Percentiles rank a stretch among this genome's conserved stretches.
These are phyloP conservation scores for Nematostella vectensis DNA, from an alignment of 92 coral and sea anemone genomes.

Conservation along the genomic window DNA sequence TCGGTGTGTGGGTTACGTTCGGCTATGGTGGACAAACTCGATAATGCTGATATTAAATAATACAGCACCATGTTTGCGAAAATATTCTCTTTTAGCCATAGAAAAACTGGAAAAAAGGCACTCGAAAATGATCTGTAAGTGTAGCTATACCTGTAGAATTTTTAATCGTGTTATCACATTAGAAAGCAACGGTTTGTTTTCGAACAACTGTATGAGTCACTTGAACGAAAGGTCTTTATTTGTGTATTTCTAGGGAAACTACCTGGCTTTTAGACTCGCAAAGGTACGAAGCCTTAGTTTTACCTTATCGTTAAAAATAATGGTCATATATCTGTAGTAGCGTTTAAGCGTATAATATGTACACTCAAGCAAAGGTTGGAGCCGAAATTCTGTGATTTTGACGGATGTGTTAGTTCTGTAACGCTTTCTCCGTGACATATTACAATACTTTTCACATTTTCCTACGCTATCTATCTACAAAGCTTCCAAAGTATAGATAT, in stretches of 20 bases:
- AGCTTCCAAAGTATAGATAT: too few species aligned
- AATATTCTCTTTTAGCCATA: constrained; percentile 77
- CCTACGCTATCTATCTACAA: too few species aligned
- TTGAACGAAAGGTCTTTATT: too few species aligned
- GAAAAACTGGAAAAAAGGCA: constrained; percentile 64
- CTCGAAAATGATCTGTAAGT: constrained; percentile 53
- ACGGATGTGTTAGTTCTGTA: too few species aligned
- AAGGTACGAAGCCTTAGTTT: not conserved
- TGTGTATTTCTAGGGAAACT: not conserved
- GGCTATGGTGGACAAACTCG: constrained; percentile 21
- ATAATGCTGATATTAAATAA: constrained; percentile 13
- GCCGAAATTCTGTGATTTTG: too few species aligned
- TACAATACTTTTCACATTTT: not conserved
- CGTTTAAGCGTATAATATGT: too few species aligned
- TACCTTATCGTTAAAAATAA: too few species aligned
- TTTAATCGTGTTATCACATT: constrained; percentile 2
- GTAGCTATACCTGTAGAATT: not conserved
- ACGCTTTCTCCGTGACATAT: not conserved
- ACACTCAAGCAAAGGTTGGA: too few species aligned
- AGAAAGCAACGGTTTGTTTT: too few species aligned
- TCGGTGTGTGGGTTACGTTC: constrained; percentile 15
- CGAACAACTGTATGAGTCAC: too few species aligned
- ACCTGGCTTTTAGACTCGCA: not conserved
- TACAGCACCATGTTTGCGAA: constrained; percentile 65
- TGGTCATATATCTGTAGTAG: too few species aligned